Base-by-base conservation (phyloP, 2,888 invertebrate species). In the Clistopyga incitator region DNA sequence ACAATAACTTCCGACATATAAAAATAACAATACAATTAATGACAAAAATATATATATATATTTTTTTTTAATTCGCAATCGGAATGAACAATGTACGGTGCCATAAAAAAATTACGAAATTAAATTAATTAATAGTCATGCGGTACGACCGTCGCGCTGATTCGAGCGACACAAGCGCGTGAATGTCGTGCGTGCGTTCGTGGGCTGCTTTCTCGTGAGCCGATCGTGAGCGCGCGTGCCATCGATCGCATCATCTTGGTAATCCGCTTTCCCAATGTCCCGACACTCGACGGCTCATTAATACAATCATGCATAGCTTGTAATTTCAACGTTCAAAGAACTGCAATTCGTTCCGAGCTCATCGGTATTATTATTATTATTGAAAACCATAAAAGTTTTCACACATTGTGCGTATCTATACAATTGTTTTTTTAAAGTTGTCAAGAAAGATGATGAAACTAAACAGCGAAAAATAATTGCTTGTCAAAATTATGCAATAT, bases 231-330 rank as follows among this genome's bases (percentile, higher is more conserved):
- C 74, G 64, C 64, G 74, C 74, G 74, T 75, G 74, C 64, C 61
- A 61, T 67, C 68, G 78, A 78, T 70, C 74, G 61, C 61, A 50
- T 70, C 78, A 70, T 67, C 75, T n/a, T 20, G n/a, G 42, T 76
- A 70, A 81, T 76, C 52, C 61, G 81, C 59, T 81, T 81, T 81
- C 81, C 20, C 70, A 76, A 76, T 75, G 23, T 15, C 45, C 47
- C 45, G 47, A 29, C 23, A n/a, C 34, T 20, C 52, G 61, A 18
- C 52, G 54, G 34, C 65, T 52, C 29, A 64, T 70, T 52, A 38
- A 64, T 64, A 52, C 45, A 78, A 76, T 61, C 64, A 76, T 72
- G 59, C 65, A 10, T 15, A 45, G 29, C 74, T 54, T 64, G 74
- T 78, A 47, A 64, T 71, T 71, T 56, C 18, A 68, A 82, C 52